These are phyloP conservation scores for Prietella phreatophila DNA, from an alignment of 2,113 vertebrate species.

Conservation along the genomic window DNA sequence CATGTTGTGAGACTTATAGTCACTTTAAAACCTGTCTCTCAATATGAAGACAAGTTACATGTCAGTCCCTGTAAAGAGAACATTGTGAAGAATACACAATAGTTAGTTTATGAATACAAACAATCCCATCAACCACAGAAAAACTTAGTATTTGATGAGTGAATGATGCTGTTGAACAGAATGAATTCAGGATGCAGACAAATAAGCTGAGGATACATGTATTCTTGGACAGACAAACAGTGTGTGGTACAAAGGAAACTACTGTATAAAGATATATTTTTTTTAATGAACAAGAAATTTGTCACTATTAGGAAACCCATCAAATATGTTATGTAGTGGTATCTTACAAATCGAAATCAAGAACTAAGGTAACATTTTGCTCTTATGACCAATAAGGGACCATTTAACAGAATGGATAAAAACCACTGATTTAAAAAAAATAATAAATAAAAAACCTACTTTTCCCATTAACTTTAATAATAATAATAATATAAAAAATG, in stretches of 20 bases:
- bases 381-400: background rate
- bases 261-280: background rate
- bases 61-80: background rate
- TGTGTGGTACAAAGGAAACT: background rate
- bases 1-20: background rate
- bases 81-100: background rate
- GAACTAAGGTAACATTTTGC: background rate
- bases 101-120: background rate
- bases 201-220: background rate
- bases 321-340: background rate
- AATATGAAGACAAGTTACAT: background rate
- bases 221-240: too few relatives aligned
- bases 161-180: background rate
- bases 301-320: background rate
- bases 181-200: background rate
- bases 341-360: background rate
- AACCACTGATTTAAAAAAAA: background rate
- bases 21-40: background rate
- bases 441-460: too few relatives aligned
- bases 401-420: background rate
- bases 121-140: too few relatives aligned
- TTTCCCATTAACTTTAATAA: background rate
- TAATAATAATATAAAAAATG: too few relatives aligned
- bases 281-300: background rate
- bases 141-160: too few relatives aligned